Conservation (phyloP, 1,140 invertebrate genomes). For the Lepidostoma basale region DNA sequence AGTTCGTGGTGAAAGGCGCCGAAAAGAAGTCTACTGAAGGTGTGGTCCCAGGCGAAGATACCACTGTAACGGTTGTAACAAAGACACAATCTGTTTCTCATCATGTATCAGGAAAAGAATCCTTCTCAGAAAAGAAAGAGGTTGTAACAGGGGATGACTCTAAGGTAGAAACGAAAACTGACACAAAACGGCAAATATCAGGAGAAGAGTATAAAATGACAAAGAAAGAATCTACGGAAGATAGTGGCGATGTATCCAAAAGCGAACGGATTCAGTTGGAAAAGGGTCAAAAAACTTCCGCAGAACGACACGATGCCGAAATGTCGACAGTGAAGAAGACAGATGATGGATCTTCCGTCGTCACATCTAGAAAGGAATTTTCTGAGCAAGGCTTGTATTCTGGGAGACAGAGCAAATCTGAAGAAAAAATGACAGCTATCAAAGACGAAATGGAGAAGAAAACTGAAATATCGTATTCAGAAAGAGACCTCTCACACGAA, state of each 20-base stretch:
- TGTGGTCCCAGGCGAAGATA: constrained; percentile 12
- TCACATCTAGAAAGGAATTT: constrained; percentile 57
- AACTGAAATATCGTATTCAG: constrained; percentile 59
- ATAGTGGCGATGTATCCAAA: constrained; percentile 57
- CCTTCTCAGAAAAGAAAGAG: constrained; percentile 57
- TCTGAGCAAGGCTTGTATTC: constrained; percentile 57
- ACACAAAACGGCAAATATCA: constrained; percentile 57
- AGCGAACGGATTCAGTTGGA: constrained; percentile 57
- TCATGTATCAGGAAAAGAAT: constrained; percentile 59
- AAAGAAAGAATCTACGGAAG: constrained; percentile 56
- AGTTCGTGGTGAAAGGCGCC: constrained; percentile 29
- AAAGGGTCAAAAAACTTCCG: constrained; percentile 57
- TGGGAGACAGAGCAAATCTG: constrained; percentile 60
- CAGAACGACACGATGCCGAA: constrained; percentile 57
- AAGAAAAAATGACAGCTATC: constrained; percentile 60
- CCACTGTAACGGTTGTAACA: constrained; percentile 53
- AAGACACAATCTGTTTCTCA: constrained; percentile 59
- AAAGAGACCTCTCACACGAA: constrained; percentile 60
- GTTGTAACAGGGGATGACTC: constrained; percentile 59
- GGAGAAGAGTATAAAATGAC: constrained; percentile 59
- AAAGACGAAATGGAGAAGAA: constrained; percentile 60
- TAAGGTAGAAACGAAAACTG: constrained; percentile 55
- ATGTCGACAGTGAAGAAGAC: constrained; percentile 57
- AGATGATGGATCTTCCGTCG: constrained; percentile 54
- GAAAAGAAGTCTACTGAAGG: constrained; percentile 27